A percentile compares a stretch with the other conserved stretches of the same genome.
These are phyloP conservation scores for Stegodyphus mimosarum DNA, from an alignment of 1,140 invertebrate species.

Conservation along the genomic window DNA sequence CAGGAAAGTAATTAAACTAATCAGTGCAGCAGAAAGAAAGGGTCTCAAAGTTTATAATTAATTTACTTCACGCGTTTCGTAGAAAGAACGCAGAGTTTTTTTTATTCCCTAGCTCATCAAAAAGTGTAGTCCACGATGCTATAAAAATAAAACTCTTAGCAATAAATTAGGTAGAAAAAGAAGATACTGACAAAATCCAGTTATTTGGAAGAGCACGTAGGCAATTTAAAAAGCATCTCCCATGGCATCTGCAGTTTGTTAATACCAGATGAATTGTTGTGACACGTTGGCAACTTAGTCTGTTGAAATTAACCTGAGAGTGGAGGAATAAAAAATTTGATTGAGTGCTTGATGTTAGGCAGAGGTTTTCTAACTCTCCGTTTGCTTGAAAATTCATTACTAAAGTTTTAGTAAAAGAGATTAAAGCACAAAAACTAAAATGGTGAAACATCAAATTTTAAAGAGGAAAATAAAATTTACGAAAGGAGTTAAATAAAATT, in stretches of 20 bases:
- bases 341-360: not conserved
- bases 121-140: constrained; percentile 32
- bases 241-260: constrained; percentile 32
- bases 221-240: constrained; percentile 13
- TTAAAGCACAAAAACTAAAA: too few relatives aligned
- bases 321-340: not conserved
- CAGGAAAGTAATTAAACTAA: constrained; percentile 58
- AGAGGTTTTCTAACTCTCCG: not conserved
- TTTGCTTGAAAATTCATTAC: not conserved
- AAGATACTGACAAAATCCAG: constrained; percentile 39
- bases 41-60: constrained; percentile 51
- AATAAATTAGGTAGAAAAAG: constrained; percentile 5
- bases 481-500: too few relatives aligned
- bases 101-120: constrained; percentile 15
- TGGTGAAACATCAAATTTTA: too few relatives aligned
- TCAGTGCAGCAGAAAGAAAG: constrained; percentile 54
- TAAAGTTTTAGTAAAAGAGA: not conserved
- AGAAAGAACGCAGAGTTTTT: constrained; percentile 8
- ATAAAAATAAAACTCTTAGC: constrained; percentile 35
- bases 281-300: not conserved
- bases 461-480: too few relatives aligned
- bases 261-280: constrained; percentile 15
- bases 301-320: not conserved
- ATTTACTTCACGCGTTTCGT: constrained; percentile 36
- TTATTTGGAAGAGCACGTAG: not conserved